Percentiles rank a stretch among this genome's conserved stretches.
phyloP scores from a whole-genome alignment of 2,113 vertebrate species.

The Cyprinus carpio region DNA sequence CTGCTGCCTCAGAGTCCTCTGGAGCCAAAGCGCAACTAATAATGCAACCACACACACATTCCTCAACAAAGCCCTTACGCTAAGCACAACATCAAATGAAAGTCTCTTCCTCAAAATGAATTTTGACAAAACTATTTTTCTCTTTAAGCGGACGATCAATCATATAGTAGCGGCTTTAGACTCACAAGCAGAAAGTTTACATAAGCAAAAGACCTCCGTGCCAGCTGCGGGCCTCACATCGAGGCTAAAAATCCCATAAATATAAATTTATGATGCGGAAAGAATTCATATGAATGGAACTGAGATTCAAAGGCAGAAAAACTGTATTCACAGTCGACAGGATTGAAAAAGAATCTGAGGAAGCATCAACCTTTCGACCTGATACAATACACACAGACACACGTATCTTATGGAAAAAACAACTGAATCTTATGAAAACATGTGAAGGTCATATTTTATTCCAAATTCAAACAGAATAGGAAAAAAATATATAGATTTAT shows the following conservation, averaged over 20 bases:
- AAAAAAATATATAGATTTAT: no score
- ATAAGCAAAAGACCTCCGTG: neutral
- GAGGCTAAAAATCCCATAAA: neutral
- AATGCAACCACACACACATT: constrained; percentile 14
- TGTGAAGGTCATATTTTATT: no score
- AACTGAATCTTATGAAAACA: no score
- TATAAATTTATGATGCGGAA: constrained; percentile 15
- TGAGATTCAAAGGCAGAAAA: neutral
- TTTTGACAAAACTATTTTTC: constrained; percentile 37
- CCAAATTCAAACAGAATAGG: no score
- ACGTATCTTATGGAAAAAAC: no score
- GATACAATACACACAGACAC: no score
- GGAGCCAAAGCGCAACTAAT: constrained; percentile 48
- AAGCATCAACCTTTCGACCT: constrained; percentile 10
- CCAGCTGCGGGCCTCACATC: neutral
- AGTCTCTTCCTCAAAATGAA: constrained; percentile 19
- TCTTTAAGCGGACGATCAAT: constrained; percentile 51
- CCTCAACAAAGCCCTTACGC: constrained; percentile 24
- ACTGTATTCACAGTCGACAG: neutral
- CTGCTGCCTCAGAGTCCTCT: constrained; percentile 57
- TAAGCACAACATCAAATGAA: constrained; percentile 35
- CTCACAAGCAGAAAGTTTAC: constrained; percentile 25
- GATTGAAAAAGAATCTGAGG: neutral
- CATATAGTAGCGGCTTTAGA: constrained; percentile 53
- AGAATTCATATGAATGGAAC: constrained; percentile 5